phyloP scores from a whole-genome alignment of 2,113 vertebrate species.

The Asarcornis scutulata region DNA sequence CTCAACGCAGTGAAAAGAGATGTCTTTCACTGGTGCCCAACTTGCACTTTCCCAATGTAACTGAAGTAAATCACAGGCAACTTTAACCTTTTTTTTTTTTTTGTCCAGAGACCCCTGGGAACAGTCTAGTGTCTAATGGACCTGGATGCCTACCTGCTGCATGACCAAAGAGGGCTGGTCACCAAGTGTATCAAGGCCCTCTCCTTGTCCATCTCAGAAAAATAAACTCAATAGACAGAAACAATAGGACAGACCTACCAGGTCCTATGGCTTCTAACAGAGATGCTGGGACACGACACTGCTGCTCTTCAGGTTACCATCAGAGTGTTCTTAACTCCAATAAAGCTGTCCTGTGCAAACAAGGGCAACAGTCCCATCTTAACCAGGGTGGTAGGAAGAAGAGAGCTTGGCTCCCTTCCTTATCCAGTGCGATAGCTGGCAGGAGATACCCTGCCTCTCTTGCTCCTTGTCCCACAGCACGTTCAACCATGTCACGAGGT shows the following conservation, averaged over 20 bases:
- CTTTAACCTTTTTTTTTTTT: background rate
- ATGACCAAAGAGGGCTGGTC: background rate
- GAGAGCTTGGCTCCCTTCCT: background rate
- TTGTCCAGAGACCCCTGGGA: background rate
- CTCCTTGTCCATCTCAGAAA: background rate
- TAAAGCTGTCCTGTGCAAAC: background rate
- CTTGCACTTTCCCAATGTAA: background rate
- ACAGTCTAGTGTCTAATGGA: background rate
- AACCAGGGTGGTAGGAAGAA: background rate
- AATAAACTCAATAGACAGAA: background rate
- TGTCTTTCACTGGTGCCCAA: background rate
- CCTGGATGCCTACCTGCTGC: background rate
- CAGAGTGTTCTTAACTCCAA: background rate
- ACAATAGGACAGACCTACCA: background rate
- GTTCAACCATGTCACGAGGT: background rate
- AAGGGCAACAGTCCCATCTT: background rate
- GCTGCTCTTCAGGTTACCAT: background rate
- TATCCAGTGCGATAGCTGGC: background rate
- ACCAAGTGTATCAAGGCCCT: background rate
- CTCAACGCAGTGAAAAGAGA: background rate
- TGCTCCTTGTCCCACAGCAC: rapidly evolving
- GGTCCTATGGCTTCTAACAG: background rate
- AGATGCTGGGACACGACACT: background rate
- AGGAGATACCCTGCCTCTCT: background rate
- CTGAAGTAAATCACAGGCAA: background rate